These are phyloP conservation scores for Meloidogyne floridensis DNA, from an alignment of 1,140 invertebrate genomes.

Conservation along the genomic window DNA sequence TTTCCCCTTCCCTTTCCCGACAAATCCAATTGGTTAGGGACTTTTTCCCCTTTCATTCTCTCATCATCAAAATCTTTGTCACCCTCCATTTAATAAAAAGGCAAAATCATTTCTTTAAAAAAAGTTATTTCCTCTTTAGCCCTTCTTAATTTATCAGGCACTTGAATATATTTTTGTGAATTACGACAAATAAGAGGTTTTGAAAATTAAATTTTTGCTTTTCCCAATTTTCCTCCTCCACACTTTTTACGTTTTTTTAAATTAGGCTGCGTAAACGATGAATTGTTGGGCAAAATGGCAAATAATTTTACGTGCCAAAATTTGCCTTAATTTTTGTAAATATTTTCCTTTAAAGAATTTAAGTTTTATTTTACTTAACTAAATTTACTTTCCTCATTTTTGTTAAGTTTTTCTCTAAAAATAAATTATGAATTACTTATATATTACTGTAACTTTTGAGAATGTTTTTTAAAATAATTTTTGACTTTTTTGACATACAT, in stretches of 20 bases:
- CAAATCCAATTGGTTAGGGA: slow-evolving; percentile 23
- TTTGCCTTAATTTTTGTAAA: background rate
- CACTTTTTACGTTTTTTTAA: slow-evolving; percentile 5
- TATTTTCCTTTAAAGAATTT: background rate
- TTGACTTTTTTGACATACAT: too few species aligned
- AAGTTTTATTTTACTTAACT: background rate
- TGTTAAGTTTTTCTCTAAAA: background rate
- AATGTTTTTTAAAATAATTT: too few species aligned
- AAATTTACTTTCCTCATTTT: background rate
- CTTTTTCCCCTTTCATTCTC: background rate
- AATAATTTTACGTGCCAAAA: slow-evolving; percentile 2
- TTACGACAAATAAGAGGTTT: background rate
- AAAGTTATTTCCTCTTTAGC: background rate
- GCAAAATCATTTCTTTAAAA: slow-evolving; percentile 13
- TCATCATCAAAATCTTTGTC: slow-evolving; percentile 14
- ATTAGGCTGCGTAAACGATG: slow-evolving; percentile 8
- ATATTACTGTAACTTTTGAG: too few species aligned
- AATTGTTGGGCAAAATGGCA: background rate
- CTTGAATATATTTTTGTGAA: background rate
- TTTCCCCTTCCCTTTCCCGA: background rate
- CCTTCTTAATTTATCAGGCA: background rate
- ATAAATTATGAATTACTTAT: too few species aligned
- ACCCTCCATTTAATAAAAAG: slow-evolving; percentile 13
- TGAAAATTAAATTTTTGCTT: slow-evolving; percentile 8
- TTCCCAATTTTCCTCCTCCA: background rate